Conservation (phyloP, 2,113 vertebrate genomes). For the Microcebus griseorufus region DNA sequence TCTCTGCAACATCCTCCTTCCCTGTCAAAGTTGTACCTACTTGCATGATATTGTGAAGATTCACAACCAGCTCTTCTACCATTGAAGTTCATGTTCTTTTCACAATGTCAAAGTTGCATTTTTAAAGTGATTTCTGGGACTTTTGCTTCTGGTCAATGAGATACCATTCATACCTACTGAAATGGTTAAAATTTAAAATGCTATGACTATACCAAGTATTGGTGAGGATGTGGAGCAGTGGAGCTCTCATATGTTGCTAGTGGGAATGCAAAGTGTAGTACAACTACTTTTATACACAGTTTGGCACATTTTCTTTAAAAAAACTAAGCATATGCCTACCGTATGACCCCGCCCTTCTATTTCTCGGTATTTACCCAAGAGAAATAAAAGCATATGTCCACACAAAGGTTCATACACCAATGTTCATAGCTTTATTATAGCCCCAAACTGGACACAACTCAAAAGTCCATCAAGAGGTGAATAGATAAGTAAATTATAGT, state of each 20-base stretch:
- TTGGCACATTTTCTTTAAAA: not conserved
- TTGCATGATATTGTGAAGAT: not conserved
- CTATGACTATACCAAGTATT: not conserved
- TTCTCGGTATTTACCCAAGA: not conserved
- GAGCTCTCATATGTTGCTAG: not conserved
- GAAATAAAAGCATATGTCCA: not conserved
- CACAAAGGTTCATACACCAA: not conserved
- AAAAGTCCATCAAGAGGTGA: not conserved
- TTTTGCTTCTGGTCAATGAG: not conserved
- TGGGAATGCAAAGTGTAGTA: not conserved
- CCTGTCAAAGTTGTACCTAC: not conserved
- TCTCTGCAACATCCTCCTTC: not conserved
- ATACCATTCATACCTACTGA: not conserved
- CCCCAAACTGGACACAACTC: not conserved
- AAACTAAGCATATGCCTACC: not conserved
- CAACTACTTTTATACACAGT: not conserved
- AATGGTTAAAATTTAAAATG: not conserved
- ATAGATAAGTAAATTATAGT: not conserved
- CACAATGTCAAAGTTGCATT: not conserved
- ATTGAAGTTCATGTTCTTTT: not conserved
- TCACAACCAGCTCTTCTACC: not conserved
- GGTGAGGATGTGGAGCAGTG: not conserved
- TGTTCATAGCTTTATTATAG: not conserved
- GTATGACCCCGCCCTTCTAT: not conserved
- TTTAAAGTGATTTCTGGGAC: not conserved